A percentile compares a stretch with the other conserved stretches of the same genome.
These are phyloP conservation scores for Paedocypris sp. DNA, from an alignment of 2,113 vertebrate species.

Conservation along the genomic window DNA sequence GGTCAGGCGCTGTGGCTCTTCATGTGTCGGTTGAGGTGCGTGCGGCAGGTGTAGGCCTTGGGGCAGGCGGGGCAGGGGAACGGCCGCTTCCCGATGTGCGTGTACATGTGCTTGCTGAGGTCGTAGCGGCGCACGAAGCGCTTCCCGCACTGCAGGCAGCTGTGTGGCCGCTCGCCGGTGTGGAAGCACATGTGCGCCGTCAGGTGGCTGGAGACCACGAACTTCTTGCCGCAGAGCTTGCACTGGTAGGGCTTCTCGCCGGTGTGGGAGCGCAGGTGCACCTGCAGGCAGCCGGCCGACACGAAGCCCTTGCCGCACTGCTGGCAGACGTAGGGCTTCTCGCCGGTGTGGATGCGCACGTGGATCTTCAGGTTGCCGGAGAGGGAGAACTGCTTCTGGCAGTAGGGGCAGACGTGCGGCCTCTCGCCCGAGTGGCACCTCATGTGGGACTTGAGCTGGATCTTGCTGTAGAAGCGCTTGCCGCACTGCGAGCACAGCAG, in stretches of 20 bases:
- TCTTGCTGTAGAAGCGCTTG: slow-evolving; percentile 53
- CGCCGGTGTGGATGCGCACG: slow-evolving; percentile 56
- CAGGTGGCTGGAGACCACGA: slow-evolving; percentile 58
- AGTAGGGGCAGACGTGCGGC: slow-evolving; percentile 54
- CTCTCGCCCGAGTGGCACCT: slow-evolving; percentile 52
- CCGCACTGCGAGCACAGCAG: slow-evolving; percentile 58
- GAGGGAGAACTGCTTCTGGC: slow-evolving; percentile 53
- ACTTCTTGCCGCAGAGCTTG: slow-evolving; percentile 51
- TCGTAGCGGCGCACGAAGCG: slow-evolving; percentile 53
- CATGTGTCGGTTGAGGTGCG: slow-evolving; percentile 56
- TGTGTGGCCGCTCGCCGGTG: slow-evolving; percentile 56
- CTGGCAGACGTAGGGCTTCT: slow-evolving; percentile 55
- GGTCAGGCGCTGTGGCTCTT: slow-evolving; percentile 40
- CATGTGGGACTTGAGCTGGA: slow-evolving; percentile 54
- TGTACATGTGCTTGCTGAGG: slow-evolving; percentile 57
- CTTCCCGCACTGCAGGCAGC: slow-evolving; percentile 55
- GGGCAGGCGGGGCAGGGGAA: slow-evolving; percentile 47
- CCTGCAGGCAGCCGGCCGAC: slow-evolving; percentile 54
- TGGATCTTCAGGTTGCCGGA: slow-evolving; percentile 58
- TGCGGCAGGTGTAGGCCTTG: slow-evolving; percentile 59
- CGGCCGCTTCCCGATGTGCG: slow-evolving; percentile 49
- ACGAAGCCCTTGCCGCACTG: slow-evolving; percentile 58
- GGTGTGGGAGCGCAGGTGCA: slow-evolving; percentile 56
- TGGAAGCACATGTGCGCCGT: slow-evolving; percentile 54
- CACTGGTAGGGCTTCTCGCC: slow-evolving; percentile 55